Evolutionary conservation across 2,113 vertebrate species (phyloP).

Genomic region (Sylvia atricapilla): DNA sequence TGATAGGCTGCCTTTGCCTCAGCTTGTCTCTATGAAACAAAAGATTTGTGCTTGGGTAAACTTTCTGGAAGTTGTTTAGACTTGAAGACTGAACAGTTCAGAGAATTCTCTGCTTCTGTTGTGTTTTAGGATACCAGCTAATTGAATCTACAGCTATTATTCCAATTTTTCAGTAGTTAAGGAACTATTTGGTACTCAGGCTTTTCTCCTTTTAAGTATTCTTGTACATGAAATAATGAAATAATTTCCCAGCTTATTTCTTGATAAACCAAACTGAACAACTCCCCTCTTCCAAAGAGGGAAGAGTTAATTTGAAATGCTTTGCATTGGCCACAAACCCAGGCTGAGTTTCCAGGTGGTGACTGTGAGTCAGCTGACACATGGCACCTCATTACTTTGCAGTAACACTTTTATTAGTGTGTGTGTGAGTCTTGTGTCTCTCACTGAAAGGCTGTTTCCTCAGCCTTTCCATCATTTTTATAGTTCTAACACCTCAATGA

Average conservation of each 20-base stretch:
- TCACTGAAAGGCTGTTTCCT: not conserved
- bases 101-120: not conserved
- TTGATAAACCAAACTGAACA: not conserved
- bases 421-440: not conserved
- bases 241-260: not conserved
- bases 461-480: slow-evolving; percentile 11
- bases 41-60: not conserved
- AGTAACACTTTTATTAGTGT: not conserved
- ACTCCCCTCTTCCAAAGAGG: not conserved
- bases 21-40: not conserved
- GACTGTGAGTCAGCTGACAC: slow-evolving; percentile 4
- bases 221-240: not conserved
- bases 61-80: not conserved
- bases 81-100: not conserved
- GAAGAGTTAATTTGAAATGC: not conserved
- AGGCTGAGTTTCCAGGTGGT: not conserved
- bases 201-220: not conserved
- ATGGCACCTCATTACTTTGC: not conserved
- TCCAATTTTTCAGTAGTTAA: not conserved
- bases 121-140: not conserved
- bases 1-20: not conserved
- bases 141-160: not conserved
- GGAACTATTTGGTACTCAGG: not conserved
- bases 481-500: not conserved
- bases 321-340: not conserved